Conservation (phyloP, 92 coral and sea anemone genomes). For the Umimayanthus kanabou region DNA sequence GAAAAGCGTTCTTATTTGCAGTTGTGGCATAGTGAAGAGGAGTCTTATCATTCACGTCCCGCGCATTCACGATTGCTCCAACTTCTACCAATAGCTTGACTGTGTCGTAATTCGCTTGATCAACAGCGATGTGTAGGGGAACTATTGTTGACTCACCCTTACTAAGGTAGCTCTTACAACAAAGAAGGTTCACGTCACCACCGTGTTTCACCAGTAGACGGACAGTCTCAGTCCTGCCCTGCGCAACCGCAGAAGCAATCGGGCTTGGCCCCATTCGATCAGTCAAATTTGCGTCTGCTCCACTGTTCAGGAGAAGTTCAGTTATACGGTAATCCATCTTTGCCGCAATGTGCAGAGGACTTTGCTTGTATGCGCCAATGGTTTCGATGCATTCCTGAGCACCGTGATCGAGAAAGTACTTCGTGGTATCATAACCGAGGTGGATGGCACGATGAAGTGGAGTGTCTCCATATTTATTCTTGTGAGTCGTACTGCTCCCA, state of each 20-base stretch:
- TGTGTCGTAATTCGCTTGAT: not conserved
- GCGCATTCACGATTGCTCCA: conserved; percentile 32
- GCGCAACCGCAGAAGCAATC: conserved; percentile 22
- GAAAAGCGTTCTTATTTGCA: conserved; percentile 20
- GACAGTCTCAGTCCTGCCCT: not conserved
- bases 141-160: conserved; percentile 35
- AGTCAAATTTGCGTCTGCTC: conserved; percentile 42
- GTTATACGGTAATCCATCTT: conserved; percentile 23
- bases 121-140: conserved; percentile 37
- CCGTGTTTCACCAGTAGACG: conserved; percentile 26
- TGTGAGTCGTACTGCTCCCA: conserved; percentile 26
- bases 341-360: conserved; percentile 39
- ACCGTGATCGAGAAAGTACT: conserved; percentile 27
- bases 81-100: conserved; percentile 19
- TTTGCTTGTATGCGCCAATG: conserved; percentile 35
- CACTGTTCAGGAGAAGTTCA: conserved; percentile 20
- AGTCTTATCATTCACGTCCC: conserved; percentile 13
- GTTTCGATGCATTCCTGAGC: conserved; percentile 7
- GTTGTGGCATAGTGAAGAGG: conserved; percentile 30
- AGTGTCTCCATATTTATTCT: conserved; percentile 32
- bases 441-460: conserved; percentile 37
- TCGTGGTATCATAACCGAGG: conserved; percentile 25
- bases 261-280: conserved; percentile 44
- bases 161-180: conserved; percentile 3
- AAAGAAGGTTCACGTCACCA: conserved; percentile 38